Percentiles rank a stretch among this genome's conserved stretches.
These are phyloP conservation scores for Morus bassanus DNA, from an alignment of 2,797 vertebrate species.

Conservation along the genomic window DNA sequence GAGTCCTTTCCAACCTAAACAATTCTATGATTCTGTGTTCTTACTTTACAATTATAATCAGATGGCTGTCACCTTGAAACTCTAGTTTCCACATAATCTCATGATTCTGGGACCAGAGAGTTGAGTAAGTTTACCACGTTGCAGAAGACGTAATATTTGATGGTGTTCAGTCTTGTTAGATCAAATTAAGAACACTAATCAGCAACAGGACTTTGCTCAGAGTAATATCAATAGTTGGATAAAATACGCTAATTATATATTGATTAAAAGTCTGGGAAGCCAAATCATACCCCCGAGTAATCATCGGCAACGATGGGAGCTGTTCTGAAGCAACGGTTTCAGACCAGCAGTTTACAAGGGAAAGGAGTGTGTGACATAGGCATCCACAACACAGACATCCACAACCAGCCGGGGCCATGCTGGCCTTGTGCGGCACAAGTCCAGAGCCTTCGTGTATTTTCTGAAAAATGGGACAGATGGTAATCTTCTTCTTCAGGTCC, in stretches of 20 bases:
- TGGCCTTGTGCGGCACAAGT: neutral
- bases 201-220: neutral
- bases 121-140: neutral
- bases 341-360: neutral
- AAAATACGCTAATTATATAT: neutral
- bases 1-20: neutral
- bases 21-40: neutral
- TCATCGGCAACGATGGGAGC: neutral
- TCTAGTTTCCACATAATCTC: neutral
- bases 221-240: neutral
- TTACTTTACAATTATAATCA: neutral
- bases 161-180: neutral
- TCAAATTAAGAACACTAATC: neutral
- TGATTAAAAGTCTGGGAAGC: neutral
- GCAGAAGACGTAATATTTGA: neutral
- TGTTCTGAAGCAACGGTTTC: fast-evolving
- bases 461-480: neutral
- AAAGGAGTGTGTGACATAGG: neutral
- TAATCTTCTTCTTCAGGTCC: neutral
- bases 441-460: neutral
- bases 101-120: neutral
- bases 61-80: neutral
- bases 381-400: neutral
- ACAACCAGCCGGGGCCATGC: neutral
- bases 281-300: neutral